Base-by-base conservation (phyloP, 2,888 invertebrate genomes). In the Dynastes tityus region DNA sequence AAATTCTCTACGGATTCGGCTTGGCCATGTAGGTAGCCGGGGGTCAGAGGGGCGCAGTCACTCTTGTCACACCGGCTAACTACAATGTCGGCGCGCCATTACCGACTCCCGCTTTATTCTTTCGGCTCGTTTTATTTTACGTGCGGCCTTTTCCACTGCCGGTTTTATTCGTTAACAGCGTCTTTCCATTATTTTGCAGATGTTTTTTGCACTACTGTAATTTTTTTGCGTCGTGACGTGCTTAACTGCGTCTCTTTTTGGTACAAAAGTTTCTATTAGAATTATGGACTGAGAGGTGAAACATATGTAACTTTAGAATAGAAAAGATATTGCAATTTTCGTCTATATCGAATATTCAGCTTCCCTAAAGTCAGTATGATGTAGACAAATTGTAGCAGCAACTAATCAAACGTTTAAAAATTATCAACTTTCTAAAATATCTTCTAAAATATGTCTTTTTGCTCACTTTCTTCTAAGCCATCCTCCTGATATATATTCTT, bases 101-200 rank as follows among this genome's bases (percentile, higher is more conserved):
- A 71, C 55, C 55, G 32, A 71, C 22, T 22, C 65, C 45, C 65
- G 65, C 65, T 67, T 45, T 67, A 67, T 67, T 67, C 65, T 67
- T 67, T 67, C 45, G 40, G 22, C 65, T 45, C 65, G 65, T 67
- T 67, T 67, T 67, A 67, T 67, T 67, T 67, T 67, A 67, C 45
- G 65, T 22, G 55, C 11, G 45, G 65, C 65, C 40, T 40, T 67
- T 67, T 67, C 65, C 22, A 45, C 40, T 22, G 55, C 16, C 65
- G n/a, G 40, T 67, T 67, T 67, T 67, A 67, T 67, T 67, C 65
- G 65, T 67, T 67, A 67, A 67, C 65, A 67, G n/a, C 65, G 65
- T 67, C 65, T 67, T 67, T 67, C 65, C 65, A 67, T 67, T 67
- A 67, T 67, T 16, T 16, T 16, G 55, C 22, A 58, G 55, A 22